Evolutionary conservation across 2,113 vertebrate genomes (phyloP).

Genomic region (Hydropotes inermis): DNA sequence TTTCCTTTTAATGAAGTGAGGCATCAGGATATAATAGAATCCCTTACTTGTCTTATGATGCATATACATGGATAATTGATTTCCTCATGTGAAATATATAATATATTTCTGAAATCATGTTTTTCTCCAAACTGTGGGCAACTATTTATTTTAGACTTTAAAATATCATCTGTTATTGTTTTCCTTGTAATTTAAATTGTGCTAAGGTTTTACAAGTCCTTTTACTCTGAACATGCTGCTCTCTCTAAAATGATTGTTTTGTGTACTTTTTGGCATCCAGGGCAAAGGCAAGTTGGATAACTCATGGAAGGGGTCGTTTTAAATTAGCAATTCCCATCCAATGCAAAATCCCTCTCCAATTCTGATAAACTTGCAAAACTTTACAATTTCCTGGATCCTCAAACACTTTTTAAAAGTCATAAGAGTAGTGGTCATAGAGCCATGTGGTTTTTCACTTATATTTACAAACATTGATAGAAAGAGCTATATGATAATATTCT

Average conservation of each 20-base stretch:
- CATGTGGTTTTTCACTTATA: background rate
- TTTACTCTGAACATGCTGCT: background rate
- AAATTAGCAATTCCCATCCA: background rate
- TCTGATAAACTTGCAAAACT: background rate
- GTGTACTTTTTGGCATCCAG: background rate
- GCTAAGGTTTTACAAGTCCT: constrained; percentile 6
- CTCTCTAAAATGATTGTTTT: background rate
- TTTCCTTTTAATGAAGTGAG: constrained; percentile 50
- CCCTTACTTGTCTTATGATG: constrained; percentile 34
- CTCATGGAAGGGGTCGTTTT: background rate
- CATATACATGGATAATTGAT: constrained; percentile 38
- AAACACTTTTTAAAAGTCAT: background rate
- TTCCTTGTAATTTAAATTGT: constrained; percentile 29
- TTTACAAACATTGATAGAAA: constrained; percentile 41
- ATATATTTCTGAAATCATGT: constrained; percentile 5
- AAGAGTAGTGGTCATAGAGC: background rate
- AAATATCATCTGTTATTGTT: constrained; percentile 19
- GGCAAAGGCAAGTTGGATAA: background rate
- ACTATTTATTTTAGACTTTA: constrained; percentile 39
- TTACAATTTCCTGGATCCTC: background rate
- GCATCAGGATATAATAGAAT: constrained; percentile 3
- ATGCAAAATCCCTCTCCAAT: background rate
- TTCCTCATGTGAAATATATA: constrained; percentile 45
- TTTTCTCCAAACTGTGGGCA: constrained; percentile 28
- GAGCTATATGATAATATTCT: background rate